A percentile compares a stretch with the other conserved stretches of the same genome.
Evolutionary conservation across 2,888 invertebrate genomes (phyloP).

Genomic region (Cordilura impudica): DNA sequence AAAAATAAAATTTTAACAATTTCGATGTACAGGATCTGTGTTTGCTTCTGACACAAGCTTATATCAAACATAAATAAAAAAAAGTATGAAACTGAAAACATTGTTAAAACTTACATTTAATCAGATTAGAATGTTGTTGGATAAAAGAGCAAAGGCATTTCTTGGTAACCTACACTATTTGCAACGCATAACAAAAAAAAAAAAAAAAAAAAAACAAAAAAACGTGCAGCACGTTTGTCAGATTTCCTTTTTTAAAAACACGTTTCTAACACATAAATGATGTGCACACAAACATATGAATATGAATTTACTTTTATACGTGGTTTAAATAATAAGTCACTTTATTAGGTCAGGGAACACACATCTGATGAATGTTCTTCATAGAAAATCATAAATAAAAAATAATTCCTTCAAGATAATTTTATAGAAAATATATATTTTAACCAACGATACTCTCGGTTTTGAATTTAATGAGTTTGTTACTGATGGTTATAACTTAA

Average conservation of each 20-base stretch:
- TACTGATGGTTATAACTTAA: no score
- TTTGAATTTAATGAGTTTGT: no score
- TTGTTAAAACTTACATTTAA: neutral
- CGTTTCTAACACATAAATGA: neutral
- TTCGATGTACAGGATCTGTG: neutral
- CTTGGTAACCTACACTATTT: neutral
- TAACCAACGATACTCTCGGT: no score
- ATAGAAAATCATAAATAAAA: no score
- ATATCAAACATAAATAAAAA: neutral
- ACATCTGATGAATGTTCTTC: no score
- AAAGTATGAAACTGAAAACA: neutral
- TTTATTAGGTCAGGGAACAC: no score
- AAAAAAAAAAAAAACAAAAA: no score
- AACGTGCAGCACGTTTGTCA: neutral
- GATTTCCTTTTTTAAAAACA: neutral
- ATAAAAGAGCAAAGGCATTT: neutral
- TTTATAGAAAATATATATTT: no score
- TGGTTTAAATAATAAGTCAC: neutral
- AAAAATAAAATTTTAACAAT: neutral
- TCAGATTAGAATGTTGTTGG: neutral
- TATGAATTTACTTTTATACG: neutral
- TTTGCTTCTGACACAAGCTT: no score
- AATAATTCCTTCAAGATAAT: no score
- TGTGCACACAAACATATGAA: neutral
- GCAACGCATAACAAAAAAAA: neutral